Percentiles rank a stretch among this genome's conserved stretches.
Evolutionary conservation across 2,888 invertebrate species (phyloP).

Genomic region (Cephalotes varians): DNA sequence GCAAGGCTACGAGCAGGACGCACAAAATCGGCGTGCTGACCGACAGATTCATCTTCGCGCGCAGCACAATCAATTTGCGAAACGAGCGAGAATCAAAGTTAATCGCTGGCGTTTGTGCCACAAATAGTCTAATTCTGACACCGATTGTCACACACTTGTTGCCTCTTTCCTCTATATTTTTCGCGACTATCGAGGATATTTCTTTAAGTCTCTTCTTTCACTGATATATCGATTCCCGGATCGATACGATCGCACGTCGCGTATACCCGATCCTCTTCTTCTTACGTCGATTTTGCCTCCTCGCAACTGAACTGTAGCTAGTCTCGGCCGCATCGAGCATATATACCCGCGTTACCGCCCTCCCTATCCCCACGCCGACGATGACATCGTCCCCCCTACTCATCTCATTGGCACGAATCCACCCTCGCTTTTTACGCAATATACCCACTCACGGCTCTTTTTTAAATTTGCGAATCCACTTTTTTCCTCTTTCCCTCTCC

Average conservation of each 20-base stretch:
- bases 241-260: conserved; percentile 20
- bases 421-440: conserved; percentile 80
- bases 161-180: not conserved
- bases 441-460: conserved; percentile 57
- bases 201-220: not conserved
- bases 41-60: conserved; percentile 31
- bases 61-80: not conserved
- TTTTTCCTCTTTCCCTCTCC: not conserved
- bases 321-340: conserved; percentile 81
- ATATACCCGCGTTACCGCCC: conserved; percentile 81
- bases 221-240: not conserved
- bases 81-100: not conserved
- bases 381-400: conserved; percentile 40
- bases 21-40: conserved; percentile 55
- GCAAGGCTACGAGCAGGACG: conserved; percentile 70
- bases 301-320: conserved; percentile 84
- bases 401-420: conserved; percentile 71
- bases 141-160: conserved; percentile 34
- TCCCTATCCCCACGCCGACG: conserved; percentile 65
- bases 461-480: conserved; percentile 32
- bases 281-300: conserved; percentile 80
- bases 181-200: not conserved
- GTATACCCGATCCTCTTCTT: conserved; percentile 32
- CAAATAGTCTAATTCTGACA: not conserved
- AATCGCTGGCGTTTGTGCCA: not conserved